A percentile compares a stretch with the other conserved stretches of the same genome.
Evolutionary conservation across 2,113 vertebrate genomes (phyloP).

Genomic region (Aplodontia rufa): DNA sequence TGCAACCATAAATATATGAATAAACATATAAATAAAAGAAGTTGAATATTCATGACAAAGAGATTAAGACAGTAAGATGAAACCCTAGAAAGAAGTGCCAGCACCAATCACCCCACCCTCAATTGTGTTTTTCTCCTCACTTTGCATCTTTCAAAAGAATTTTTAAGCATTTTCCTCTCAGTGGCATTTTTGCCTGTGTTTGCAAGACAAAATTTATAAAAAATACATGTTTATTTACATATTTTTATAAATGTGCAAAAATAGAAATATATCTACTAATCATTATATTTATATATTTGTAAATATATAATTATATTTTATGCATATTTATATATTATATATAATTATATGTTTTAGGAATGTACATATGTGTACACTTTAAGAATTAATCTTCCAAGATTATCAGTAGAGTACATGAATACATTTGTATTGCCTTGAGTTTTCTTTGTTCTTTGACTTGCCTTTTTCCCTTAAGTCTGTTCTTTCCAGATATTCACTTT

Average conservation of each 20-base stretch:
- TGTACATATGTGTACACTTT: neutral
- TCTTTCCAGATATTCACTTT: neutral
- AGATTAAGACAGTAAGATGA: neutral
- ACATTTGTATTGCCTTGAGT: neutral
- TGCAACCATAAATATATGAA: too few relatives aligned
- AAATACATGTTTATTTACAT: neutral
- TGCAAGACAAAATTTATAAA: neutral
- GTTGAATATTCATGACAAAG: neutral
- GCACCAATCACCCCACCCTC: neutral
- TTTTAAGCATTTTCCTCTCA: neutral
- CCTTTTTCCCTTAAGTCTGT: neutral
- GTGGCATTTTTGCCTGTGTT: constrained; percentile 14
- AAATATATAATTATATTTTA: neutral
- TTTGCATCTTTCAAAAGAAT: neutral
- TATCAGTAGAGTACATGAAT: neutral
- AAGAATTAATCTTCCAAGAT: neutral
- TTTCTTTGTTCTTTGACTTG: neutral
- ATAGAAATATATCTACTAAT: neutral
- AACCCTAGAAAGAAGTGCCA: neutral
- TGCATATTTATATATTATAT: neutral
- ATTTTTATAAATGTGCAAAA: neutral
- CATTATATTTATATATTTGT: neutral
- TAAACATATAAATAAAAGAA: neutral
- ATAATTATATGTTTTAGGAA: neutral
- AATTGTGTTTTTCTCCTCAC: neutral